Evolutionary conservation across 2,797 vertebrate genomes (phyloP).

Genomic region (Numenius phaeopus): DNA sequence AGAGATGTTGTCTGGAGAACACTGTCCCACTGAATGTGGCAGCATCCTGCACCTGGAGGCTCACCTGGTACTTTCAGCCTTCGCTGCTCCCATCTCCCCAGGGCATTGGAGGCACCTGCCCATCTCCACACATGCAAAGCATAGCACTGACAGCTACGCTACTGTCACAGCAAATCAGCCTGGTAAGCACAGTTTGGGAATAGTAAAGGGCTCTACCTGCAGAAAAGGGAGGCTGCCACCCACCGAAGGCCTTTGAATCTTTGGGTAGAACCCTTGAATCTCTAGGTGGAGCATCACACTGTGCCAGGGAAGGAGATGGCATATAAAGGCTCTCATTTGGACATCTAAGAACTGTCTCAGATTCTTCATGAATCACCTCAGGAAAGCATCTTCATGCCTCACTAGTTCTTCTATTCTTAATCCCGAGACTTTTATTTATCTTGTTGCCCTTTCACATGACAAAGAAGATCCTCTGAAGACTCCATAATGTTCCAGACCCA

Average conservation of each 20-base stretch:
- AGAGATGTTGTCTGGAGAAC: not conserved
- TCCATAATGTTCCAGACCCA: not conserved
- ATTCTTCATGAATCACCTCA: not conserved
- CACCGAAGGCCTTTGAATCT: not conserved
- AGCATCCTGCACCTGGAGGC: not conserved
- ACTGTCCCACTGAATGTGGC: not conserved
- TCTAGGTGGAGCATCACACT: not conserved
- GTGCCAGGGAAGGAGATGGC: not conserved
- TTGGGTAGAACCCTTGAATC: not conserved
- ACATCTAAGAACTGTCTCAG: not conserved
- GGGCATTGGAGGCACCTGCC: not conserved
- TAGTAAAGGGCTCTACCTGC: not conserved
- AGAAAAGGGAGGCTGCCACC: not conserved
- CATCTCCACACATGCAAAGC: not conserved
- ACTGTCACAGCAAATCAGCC: not conserved
- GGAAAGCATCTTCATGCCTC: not conserved
- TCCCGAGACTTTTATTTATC: not conserved
- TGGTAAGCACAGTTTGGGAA: not conserved
- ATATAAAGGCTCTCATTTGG: not conserved
- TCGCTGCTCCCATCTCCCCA: not conserved
- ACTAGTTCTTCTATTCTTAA: not conserved
- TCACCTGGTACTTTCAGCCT: not conserved
- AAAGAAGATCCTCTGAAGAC: not conserved
- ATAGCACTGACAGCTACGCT: not conserved
- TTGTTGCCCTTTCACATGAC: not conserved